Evolutionary conservation across 2,113 vertebrate species (phyloP).

Genomic region (Serilophus lunatus): DNA sequence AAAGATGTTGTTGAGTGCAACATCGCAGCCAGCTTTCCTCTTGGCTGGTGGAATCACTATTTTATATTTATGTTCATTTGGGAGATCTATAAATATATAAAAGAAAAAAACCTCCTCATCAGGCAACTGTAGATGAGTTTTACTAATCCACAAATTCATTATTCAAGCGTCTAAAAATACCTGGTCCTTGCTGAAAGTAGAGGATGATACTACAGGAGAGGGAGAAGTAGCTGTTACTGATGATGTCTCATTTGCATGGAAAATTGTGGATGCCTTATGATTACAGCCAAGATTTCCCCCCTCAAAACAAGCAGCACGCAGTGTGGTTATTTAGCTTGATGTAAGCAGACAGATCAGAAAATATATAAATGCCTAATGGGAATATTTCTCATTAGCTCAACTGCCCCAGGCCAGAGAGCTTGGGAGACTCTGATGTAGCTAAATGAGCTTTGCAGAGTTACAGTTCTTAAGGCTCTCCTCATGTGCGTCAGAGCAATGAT

Average conservation of each 20-base stretch:
- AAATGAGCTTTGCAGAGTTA: not conserved
- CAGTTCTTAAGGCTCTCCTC: not conserved
- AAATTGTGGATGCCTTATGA: not conserved
- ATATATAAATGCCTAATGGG: not conserved
- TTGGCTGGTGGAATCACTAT: constrained; percentile 11
- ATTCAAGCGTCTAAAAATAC: constrained; percentile 53
- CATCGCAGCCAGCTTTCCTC: not conserved
- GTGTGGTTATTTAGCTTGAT: not conserved
- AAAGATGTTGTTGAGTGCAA: not conserved
- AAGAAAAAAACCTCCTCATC: not conserved
- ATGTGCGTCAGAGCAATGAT: not conserved
- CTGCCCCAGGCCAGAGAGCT: not conserved
- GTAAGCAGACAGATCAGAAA: not conserved
- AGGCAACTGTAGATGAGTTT: constrained; percentile 39
- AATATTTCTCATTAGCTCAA: not conserved
- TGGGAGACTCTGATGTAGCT: not conserved
- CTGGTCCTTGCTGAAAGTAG: constrained; percentile 12
- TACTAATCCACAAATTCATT: constrained; percentile 41
- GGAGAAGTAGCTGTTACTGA: constrained; percentile 3
- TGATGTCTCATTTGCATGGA: not conserved
- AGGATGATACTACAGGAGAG: not conserved
- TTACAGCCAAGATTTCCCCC: not conserved
- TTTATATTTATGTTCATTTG: constrained; percentile 37
- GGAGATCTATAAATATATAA: constrained; percentile 31
- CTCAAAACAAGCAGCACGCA: not conserved